Percentiles rank a stretch among this genome's conserved stretches.
Evolutionary conservation across 1,140 invertebrate species (phyloP).

Genomic region (Drosophila malerkotliana): DNA sequence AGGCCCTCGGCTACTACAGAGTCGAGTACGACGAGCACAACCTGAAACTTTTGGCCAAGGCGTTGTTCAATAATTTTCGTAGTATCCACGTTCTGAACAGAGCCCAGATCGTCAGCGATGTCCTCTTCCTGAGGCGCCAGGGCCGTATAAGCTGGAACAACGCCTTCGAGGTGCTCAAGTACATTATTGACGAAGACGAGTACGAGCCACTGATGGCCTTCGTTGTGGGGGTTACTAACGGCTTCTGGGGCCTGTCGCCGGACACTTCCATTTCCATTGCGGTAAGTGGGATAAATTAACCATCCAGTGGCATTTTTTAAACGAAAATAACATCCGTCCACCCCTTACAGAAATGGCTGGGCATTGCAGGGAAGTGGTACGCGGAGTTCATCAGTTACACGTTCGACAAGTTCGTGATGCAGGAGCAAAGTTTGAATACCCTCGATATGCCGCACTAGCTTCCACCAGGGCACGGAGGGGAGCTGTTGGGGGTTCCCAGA

Average conservation of each 20-base stretch:
- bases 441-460: conserved; percentile 1
- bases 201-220: conserved; percentile 40
- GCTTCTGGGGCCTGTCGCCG: conserved; percentile 33
- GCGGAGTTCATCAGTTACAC: conserved; percentile 52
- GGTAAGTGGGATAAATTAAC: conserved; percentile 6
- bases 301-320: background rate
- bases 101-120: conserved; percentile 91
- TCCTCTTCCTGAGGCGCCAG: conserved; percentile 86
- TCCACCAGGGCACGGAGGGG: background rate
- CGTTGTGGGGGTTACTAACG: conserved; percentile 37
- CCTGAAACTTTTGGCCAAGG: conserved; percentile 86
- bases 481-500: background rate
- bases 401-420: conserved; percentile 41
- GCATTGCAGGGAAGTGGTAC: conserved; percentile 37
- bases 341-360: conserved; percentile 39
- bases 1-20: conserved; percentile 87
- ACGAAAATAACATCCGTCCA: background rate
- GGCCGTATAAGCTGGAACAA: conserved; percentile 7
- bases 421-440: conserved; percentile 16
- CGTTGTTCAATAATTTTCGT: conserved; percentile 84
- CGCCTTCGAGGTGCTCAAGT: conserved; percentile 36
- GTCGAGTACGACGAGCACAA: conserved; percentile 89
- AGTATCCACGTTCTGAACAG: conserved; percentile 88
- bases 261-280: conserved; percentile 28
- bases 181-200: conserved; percentile 42